Evolutionary conservation across 1,140 invertebrate genomes (phyloP), one percentile per base, ranked within the genome.

Genomic region (Atta cephalotes): DNA sequence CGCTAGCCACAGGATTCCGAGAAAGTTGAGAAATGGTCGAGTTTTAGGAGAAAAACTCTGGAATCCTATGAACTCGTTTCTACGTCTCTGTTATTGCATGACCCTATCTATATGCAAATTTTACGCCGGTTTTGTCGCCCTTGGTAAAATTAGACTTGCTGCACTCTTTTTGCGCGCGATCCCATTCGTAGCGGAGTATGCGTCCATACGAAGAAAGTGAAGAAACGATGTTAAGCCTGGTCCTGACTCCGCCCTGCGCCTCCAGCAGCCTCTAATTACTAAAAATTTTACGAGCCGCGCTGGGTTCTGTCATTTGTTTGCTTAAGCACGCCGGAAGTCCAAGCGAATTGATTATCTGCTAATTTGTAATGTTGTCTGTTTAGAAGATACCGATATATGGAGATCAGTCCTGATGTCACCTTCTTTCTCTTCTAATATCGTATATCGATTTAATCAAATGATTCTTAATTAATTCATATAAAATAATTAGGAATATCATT

Each of bases 331-430:
- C 92, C 92, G 92, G 92, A 93, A 93, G 92, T 94, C 81, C 16
- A 16, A 68, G 71, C 88, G 93, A 93, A 94, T 94, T 94, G 93
- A 92, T 94, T 92, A 91, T 93, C 91, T 89, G 92, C 90, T 93
- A 93, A 93, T 94, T 94, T 93, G 92, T 93, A 92, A 92, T 88
- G 88, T 92, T 86, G 25, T 25, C 72, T 86, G 76, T 68, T 91
- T 88, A 87, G 88, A 76, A 74, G 35, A 81, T n/a, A 56, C 49
- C 56, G 51, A 53, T 39, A 28, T 28, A 56, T 31, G 18, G 45
- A 53, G 28, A 78, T 80, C 68, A 31, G 3, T 87, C 12, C 68
- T 28, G 45, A 10, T 51, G 3, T 0, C 3, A 71, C 18, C 6
- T 45, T 45, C 14, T 5, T 28, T 25, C 49, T 14, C 10, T 72